Evolutionary conservation across 2,888 invertebrate genomes (phyloP), one percentile per base, ranked within the genome.

Genomic region (Adelognathus sp.): DNA sequence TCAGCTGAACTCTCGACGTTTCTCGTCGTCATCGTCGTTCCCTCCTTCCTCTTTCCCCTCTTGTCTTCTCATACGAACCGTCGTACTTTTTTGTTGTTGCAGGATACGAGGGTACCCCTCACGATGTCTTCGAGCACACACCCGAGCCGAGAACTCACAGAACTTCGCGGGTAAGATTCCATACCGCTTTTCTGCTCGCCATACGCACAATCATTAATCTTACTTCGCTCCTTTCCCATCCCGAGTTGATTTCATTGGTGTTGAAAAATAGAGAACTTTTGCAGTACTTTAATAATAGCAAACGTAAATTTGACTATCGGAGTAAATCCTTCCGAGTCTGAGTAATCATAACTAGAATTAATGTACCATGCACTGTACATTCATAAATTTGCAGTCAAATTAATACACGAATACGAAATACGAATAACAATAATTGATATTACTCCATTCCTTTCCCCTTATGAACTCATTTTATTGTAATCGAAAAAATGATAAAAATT

Each of bases 151-250:
- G 52, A 92, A 93, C 85, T 84, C 94, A 94, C 87, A 93, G 95
- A 88, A 93, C 94, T 73, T 92, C 94, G 81, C 93, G 96, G 92
- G 96, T 96, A 90, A 93, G 94, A 91, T 27, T 29, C 46, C 52
- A 36, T 24, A 14, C 41, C 18, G 5, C 33, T 29, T 27, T 39
- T n/a, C 44, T 31, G 18, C 39, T 16, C 33, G 56, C 50, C n/a
- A 58, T 31, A 21, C 61, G 7, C 18, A 67, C 24, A 44, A 61
- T 41, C 52, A 63, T 73, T 44, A 63, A 63, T 61, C 67, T 67
- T n/a, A n/a, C 58, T 66, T 11, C 29, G 18, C 27, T 69, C 44
- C 73, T 29, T 29, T 14, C 16, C 50, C 18, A 1, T 66, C 46
- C 21, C 27, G 44, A 31, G 31, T 36, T n/a, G 14, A 61, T 31